These are phyloP conservation scores for Parazoanthus atlanticus DNA, from an alignment of 92 coral and sea anemone genomes.

Conservation along the genomic window DNA sequence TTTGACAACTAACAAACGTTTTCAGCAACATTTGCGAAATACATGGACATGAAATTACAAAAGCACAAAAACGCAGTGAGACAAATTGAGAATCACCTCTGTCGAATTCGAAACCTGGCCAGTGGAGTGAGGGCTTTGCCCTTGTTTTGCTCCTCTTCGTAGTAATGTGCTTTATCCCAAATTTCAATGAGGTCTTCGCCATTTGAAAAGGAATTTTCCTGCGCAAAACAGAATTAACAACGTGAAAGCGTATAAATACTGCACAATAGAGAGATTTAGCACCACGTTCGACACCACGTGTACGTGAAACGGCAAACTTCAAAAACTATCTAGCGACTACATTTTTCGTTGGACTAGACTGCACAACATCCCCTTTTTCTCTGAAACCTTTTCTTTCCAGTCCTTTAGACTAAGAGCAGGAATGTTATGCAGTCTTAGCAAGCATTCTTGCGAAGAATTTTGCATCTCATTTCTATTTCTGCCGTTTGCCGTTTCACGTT, in stretches of 20 bases:
- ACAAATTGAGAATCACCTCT: slow-evolving; percentile 31
- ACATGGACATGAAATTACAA: neutral
- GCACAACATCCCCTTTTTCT: no score
- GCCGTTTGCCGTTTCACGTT: no score
- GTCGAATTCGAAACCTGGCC: slow-evolving; percentile 51
- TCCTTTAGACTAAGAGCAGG: no score
- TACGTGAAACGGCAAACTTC: no score
- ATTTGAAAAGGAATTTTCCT: slow-evolving; percentile 52
- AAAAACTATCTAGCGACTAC: no score
- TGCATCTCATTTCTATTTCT: no score
- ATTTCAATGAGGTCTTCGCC: slow-evolving; percentile 58
- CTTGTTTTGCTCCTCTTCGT: slow-evolving; percentile 45
- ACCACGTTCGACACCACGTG: no score
- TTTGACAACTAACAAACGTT: neutral
- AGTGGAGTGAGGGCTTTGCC: slow-evolving; percentile 41
- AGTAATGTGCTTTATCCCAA: slow-evolving; percentile 68
- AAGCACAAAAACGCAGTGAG: neutral
- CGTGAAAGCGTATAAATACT: neutral
- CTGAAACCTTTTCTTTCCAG: no score
- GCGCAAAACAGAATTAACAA: neutral
- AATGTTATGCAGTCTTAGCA: no score
- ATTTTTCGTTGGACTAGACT: no score
- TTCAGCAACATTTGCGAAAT: neutral
- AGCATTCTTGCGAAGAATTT: no score
- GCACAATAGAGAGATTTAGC: no score